Percentiles rank a stretch among this genome's conserved stretches.
phyloP scores from a whole-genome alignment of 2,888 invertebrate genomes.

The Ptilodon capucinus region DNA sequence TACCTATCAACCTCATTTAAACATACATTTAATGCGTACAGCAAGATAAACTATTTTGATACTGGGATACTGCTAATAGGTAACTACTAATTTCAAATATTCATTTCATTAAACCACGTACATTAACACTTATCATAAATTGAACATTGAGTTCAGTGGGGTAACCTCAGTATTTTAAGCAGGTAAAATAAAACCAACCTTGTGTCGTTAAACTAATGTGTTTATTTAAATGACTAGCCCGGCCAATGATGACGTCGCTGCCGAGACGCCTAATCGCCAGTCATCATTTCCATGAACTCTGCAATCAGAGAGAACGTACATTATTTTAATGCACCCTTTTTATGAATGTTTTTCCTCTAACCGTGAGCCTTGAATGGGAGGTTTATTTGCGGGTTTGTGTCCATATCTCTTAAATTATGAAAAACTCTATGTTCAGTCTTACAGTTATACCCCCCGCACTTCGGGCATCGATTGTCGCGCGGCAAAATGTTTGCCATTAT shows the following conservation, averaged over 20 bases:
- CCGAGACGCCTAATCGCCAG: slow-evolving; percentile 83
- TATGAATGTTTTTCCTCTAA: not conserved
- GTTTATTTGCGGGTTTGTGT: not conserved
- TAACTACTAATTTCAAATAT: not conserved
- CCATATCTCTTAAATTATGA: not conserved
- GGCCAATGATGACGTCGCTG: slow-evolving; percentile 7
- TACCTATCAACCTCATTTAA: too few species aligned
- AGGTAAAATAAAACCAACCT: not conserved
- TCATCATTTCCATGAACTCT: slow-evolving; percentile 93
- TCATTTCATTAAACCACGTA: not conserved
- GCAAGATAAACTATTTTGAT: too few species aligned
- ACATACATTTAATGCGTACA: too few species aligned
- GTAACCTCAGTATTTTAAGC: not conserved
- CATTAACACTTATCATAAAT: not conserved
- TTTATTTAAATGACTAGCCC: not conserved
- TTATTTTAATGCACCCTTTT: not conserved
- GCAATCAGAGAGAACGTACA: slow-evolving; percentile 52
- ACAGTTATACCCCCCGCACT: too few species aligned
- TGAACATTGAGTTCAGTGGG: not conserved
- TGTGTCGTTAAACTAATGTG: not conserved
- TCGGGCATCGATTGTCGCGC: too few species aligned
- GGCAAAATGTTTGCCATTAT: too few species aligned
- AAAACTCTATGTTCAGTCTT: too few species aligned
- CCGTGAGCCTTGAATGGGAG: not conserved
- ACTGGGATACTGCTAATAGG: too few species aligned